Evolutionary conservation across 2,113 vertebrate species (phyloP), one percentile per base, ranked within the genome.

Genomic region (Columbina picui): DNA sequence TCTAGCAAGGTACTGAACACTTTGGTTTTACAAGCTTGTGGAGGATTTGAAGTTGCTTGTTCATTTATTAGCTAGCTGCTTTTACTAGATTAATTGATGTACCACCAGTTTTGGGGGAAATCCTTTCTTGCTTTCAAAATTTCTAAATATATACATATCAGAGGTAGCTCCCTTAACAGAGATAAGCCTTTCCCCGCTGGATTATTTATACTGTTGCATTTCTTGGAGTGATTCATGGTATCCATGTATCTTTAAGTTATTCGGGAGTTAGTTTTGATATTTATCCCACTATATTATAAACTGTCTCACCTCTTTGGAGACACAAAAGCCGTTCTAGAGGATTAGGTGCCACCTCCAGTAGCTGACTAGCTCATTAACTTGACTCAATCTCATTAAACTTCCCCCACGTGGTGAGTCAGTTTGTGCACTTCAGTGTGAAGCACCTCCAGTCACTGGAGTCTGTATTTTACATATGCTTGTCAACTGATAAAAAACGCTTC

Each of bases 351-450:
- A 96, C 41, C 75, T 90, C 71, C 79, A 80, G 88, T 2, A 73
- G 55, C 63, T 94, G 83, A 83, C 75, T 73, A 92, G 75, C 83
- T 55, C 64, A 41, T 68, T 77, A 21, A 63, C 50, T 87, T 85
- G 88, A 88, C 45, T 92, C 85, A 74, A 36, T 83, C 20, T 76
- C 1, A 0, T 86, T 82, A 45, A 88, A 94, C 59, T 83, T 92
- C 88, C 71, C 71, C 75, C 92, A 77, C 55, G 61, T 7, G 5
- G 67, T 96, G 88, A 94, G 26, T 95, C 88, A 94, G 79, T 85
- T 76, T 0, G 0, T 77, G 60, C 36, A 90, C 69, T 85, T 85
- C 75, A 45, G 27, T 9, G 45, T 41, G 74, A 90, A 95, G 63
- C 13, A 65, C 39, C 55, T 80, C 55, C 20, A 50, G 45, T 61